A percentile compares a stretch with the other conserved stretches of the same genome.
Conservation (phyloP, 2,888 invertebrate genomes). For the Conomelus anceps region DNA sequence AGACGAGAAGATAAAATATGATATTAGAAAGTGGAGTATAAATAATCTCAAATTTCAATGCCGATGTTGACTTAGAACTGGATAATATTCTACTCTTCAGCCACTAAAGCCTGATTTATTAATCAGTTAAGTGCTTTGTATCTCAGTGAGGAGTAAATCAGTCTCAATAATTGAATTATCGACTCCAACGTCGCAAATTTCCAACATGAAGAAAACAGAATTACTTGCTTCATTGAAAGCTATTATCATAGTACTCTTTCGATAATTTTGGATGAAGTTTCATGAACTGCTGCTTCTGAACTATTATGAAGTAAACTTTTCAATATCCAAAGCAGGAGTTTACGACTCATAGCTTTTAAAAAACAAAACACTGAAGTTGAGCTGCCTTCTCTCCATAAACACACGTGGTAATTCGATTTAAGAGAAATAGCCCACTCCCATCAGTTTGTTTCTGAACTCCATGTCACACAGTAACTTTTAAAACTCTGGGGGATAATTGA, state of each 20-base stretch:
- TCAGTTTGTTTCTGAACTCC: neutral
- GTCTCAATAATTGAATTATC: neutral
- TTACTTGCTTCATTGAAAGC: neutral
- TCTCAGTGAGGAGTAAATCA: neutral
- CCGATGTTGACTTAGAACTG: neutral
- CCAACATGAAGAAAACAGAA: neutral
- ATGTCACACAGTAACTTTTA: neutral
- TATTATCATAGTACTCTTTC: neutral
- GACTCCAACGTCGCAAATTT: neutral
- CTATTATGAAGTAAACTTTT: neutral
- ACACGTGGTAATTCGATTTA: neutral
- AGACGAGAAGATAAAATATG: no score
- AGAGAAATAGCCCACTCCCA: neutral
- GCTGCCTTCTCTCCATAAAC: neutral
- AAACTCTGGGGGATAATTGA: neutral
- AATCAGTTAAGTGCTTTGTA: neutral
- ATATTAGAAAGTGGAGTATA: neutral
- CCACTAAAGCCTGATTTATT: neutral
- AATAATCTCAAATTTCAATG: neutral
- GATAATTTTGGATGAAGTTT: neutral
- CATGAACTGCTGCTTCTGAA: neutral
- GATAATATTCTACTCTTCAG: neutral
- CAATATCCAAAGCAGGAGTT: neutral
- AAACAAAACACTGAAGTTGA: neutral
- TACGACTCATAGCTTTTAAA: neutral